Evolutionary conservation across 2,797 vertebrate genomes (phyloP).

Genomic region (Leptatherina wallacei): DNA sequence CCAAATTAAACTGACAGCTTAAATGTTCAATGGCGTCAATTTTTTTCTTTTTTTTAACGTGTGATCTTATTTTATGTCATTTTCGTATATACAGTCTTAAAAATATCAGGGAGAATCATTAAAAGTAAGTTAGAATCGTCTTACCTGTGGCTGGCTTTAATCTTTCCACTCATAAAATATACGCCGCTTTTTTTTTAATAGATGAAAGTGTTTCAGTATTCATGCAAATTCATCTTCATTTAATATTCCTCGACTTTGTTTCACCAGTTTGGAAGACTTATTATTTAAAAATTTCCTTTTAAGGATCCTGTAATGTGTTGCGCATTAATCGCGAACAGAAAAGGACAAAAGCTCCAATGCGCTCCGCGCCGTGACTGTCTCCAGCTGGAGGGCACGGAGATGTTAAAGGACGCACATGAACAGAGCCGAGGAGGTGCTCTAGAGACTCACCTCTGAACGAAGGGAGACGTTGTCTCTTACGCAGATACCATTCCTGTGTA

Average conservation of each 20-base stretch:
- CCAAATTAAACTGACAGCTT: neutral
- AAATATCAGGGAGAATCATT: neutral
- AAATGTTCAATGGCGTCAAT: neutral
- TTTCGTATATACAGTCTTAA: neutral
- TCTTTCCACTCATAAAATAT: neutral
- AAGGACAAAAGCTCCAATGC: neutral
- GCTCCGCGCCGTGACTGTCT: constrained; percentile 46
- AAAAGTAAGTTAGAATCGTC: constrained; percentile 1
- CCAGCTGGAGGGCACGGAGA: constrained; percentile 36
- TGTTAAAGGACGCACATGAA: constrained; percentile 32
- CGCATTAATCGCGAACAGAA: neutral
- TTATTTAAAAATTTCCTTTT: neutral
- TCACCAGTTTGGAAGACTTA: constrained; percentile 19
- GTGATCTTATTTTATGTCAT: neutral
- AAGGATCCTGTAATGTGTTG: constrained; percentile 18
- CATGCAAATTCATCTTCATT: constrained; percentile 3
- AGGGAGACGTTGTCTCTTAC: constrained; percentile 4
- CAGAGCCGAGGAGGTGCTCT: constrained; percentile 32
- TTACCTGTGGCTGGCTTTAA: constrained; percentile 51
- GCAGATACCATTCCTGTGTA: neutral
- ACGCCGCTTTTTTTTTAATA: constrained; percentile 9
- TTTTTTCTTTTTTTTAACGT: neutral
- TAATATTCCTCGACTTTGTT: constrained; percentile 41
- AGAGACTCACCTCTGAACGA: constrained; percentile 41
- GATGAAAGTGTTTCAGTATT: constrained; percentile 17